Conservation (phyloP, 2,797 vertebrate species). For the Nasua narica region DNA sequence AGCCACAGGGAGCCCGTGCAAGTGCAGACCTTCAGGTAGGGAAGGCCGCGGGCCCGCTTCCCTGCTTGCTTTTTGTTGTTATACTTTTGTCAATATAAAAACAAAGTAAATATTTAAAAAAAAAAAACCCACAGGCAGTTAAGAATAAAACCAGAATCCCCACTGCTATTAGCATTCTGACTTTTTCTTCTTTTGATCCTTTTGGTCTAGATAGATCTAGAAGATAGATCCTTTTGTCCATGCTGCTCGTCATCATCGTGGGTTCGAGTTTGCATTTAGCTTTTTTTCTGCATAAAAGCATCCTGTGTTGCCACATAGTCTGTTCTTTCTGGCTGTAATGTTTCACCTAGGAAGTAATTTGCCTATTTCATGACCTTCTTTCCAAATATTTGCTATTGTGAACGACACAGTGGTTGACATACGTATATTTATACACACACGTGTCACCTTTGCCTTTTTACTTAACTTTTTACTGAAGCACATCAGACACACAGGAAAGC, state of each 20-base stretch:
- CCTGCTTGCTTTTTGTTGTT: neutral
- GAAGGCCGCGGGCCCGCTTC: accelerated
- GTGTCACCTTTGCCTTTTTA: too few relatives aligned
- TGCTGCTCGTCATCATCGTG: too few relatives aligned
- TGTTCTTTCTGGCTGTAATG: too few relatives aligned
- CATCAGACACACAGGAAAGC: neutral
- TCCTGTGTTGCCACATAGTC: too few relatives aligned
- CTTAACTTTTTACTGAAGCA: neutral
- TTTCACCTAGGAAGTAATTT: too few relatives aligned
- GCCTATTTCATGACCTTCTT: neutral
- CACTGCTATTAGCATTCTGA: neutral
- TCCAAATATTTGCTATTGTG: neutral
- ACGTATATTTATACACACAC: too few relatives aligned
- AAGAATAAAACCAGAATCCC: neutral
- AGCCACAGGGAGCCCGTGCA: slow-evolving; percentile 96
- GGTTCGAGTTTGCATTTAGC: too few relatives aligned
- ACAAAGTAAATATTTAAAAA: neutral
- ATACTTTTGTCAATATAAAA: too few relatives aligned
- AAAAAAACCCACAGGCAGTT: neutral
- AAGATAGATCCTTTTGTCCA: too few relatives aligned
- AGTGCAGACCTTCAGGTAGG: slow-evolving; percentile 97
- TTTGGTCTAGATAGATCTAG: too few relatives aligned
- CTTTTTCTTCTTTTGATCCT: too few relatives aligned
- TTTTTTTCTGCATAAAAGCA: too few relatives aligned
- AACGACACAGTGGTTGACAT: neutral